Evolutionary conservation across 92 coral and sea anemone genomes (phyloP), one percentile per base, ranked within the genome.

Genomic region (Heteractis magnifica): DNA sequence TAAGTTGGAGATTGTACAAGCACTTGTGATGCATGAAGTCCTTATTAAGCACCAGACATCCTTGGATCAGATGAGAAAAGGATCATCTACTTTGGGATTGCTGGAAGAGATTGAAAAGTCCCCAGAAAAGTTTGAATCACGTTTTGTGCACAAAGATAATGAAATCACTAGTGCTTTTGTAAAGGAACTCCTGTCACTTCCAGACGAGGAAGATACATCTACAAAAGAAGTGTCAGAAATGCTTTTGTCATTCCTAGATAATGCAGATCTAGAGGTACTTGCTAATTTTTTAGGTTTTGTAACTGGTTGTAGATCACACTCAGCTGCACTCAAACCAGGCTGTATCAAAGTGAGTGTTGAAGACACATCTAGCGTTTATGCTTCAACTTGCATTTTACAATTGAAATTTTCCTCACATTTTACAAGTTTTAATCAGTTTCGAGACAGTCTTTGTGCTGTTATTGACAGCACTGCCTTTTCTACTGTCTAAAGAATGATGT

Each of bases 41-140:
- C 72, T 91, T n/a, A 60, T 85, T 55, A 88, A 91, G 84, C 89
- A 88, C 86, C 84, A 88, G 73, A 84, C 87, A 34, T 18, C 77
- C 20, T 87, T 90, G 72, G 91, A 85, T 65, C 94, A 91, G 83
- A 60, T 91, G 13, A 72, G 89, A 71, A 90, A 79, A 50, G 91
- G 94, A 23, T 73, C 85, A 49, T 81, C 87, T 59, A 86, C 80
- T 23, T 89, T 83, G 14, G 90, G 86, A 51, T 78, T 86, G 10
- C 73, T 78, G 50, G 55, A 49, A 75, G 88, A 90, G 81, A 76
- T 87, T 59, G 89, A 84, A 77, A 83, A 84, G 83, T 75, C 82
- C 74, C 93, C 93, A 18, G 80, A 55, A 52, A 60, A 55, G 82
- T 87, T 87, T 87, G 91, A 90, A 76, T 88, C 83, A 74, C 76